These are phyloP conservation scores for Cantharis flavilabris DNA, from an alignment of 2,888 invertebrate species.

Conservation along the genomic window DNA sequence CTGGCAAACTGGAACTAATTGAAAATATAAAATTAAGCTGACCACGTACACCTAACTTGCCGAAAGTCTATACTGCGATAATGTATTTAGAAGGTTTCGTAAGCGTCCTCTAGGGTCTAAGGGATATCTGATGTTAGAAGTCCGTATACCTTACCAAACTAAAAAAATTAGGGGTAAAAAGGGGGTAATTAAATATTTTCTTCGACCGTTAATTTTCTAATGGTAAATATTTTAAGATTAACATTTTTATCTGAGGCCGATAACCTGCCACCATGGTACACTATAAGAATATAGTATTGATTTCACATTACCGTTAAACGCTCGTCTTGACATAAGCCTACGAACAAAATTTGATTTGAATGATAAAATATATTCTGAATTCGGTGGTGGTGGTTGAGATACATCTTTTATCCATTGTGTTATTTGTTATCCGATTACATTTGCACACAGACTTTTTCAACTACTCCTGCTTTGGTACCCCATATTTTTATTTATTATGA, in stretches of 20 bases:
- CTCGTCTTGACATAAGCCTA: conserved; percentile 37
- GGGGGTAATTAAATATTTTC: no score
- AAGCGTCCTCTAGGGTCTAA: no score
- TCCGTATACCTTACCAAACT: no score
- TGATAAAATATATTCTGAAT: conserved; percentile 38
- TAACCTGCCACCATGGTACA: conserved; percentile 11
- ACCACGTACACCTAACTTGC: no score
- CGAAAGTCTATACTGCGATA: no score
- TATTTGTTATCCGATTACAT: conserved; percentile 29
- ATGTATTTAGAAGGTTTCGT: no score
- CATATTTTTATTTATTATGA: conserved; percentile 8
- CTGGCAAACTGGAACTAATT: no score
- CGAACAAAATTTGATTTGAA: conserved; percentile 39
- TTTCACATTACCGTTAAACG: conserved; percentile 39
- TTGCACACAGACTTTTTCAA: conserved; percentile 29
- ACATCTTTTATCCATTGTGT: conserved; percentile 24
- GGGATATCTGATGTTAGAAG: no score
- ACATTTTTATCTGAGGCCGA: conserved; percentile 6
- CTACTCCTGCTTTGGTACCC: conserved; percentile 6
- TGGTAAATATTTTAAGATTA: neutral
- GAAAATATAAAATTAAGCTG: no score
- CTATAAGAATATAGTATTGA: conserved; percentile 32
- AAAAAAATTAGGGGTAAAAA: no score
- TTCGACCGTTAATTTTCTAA: no score
- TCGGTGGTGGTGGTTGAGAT: conserved; percentile 24